phyloP scores from a whole-genome alignment of 2,113 vertebrate species.

The Struthidea cinerea region DNA sequence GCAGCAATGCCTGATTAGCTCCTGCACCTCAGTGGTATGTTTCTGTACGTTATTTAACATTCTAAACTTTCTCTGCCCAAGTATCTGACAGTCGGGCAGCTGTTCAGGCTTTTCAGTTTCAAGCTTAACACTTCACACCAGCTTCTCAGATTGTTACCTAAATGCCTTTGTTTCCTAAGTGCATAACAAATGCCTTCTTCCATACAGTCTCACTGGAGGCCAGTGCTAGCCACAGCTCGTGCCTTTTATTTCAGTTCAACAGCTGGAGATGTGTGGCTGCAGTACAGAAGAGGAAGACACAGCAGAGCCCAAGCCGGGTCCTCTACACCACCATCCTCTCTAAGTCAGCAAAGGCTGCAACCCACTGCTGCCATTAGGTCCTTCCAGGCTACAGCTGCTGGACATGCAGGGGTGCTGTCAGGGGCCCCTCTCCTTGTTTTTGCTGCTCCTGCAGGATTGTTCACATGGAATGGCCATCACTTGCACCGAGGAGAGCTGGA shows the following conservation, averaged over 20 bases:
- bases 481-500: not conserved
- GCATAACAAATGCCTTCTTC: not conserved
- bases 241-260: not conserved
- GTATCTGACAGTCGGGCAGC: not conserved
- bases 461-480: not conserved
- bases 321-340: not conserved
- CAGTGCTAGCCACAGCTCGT: not conserved
- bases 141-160: not conserved
- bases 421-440: not conserved
- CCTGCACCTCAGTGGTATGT: not conserved
- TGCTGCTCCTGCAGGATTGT: not conserved
- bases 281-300: rapidly evolving
- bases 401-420: not conserved
- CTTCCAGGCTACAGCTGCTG: not conserved
- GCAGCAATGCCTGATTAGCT: not conserved
- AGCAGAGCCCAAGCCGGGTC: not conserved
- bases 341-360: not conserved
- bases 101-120: not conserved
- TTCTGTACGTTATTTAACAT: not conserved
- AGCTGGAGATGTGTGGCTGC: not conserved
- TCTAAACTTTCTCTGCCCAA: not conserved
- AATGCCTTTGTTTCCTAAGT: not conserved
- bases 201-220: not conserved
- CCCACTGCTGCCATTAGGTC: not conserved
- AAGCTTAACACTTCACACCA: not conserved